Evolutionary conservation across 92 coral and sea anemone species (phyloP), one percentile per base, ranked within the genome.

Genomic region (Epizoanthus scotinus): DNA sequence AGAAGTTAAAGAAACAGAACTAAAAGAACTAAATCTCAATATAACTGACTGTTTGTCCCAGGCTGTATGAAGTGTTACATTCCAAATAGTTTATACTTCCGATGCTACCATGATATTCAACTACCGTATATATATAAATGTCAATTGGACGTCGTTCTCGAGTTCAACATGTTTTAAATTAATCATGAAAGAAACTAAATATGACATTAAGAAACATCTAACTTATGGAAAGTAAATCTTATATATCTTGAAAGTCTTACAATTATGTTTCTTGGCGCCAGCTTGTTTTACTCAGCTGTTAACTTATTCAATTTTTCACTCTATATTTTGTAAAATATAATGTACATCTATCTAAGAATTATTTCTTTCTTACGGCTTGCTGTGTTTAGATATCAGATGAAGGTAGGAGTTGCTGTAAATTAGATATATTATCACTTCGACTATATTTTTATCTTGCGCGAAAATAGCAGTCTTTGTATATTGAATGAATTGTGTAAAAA

Each of bases 381-480:
- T 12, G 61, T 5, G 67, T 26, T 25, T 62, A 25, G 27, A 25
- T 21, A 10, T 18, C 12, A 21, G 65, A 60, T 62, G 67, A 63
- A 63, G 67, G 40, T 56, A 31, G 59, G 22, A 19, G 12, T 12
- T 31, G 20, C 31, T 73, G 49, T n/a, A 29, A 54, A 73, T 54
- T 73, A 73, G 36, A 24, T 9, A 29, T 3, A 29, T 27, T 28
- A 29, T 71, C 78, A 28, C 40, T 22, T 40, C 22, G n/a, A 59
- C 20, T 27, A 38, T 59, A 36, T 75, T 71, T 24, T 75, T n/a
- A 22, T 75, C 67, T 17, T 57, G 60, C 59, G 56, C 13, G 40
- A 58, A 36, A 29, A 36, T 75, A 75, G 47, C 49, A 34, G 40
- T 9, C 44, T 75, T 75, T 75, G 81, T 75, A 73, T 31, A 38